Evolutionary conservation across 1,140 invertebrate species (phyloP).

Genomic region (Ceratosolen fusciceps): DNA sequence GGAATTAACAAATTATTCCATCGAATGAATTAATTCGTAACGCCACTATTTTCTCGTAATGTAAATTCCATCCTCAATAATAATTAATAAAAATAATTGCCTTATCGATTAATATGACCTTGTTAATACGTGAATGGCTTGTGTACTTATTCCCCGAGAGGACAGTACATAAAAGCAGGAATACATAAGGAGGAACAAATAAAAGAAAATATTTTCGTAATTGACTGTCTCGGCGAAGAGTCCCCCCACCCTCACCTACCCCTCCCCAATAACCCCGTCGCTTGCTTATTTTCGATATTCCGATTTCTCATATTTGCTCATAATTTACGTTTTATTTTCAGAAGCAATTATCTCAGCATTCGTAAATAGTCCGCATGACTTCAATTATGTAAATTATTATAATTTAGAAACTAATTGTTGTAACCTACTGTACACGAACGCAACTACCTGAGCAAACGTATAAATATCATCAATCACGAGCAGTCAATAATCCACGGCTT

Average conservation of each 20-base stretch:
- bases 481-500: too few species aligned
- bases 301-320: background rate
- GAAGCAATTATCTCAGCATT: background rate
- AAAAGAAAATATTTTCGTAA: conserved; percentile 28
- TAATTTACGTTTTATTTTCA: background rate
- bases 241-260: too few species aligned
- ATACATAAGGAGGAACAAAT: conserved; percentile 3
- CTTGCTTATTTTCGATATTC: too few species aligned
- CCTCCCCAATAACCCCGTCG: too few species aligned
- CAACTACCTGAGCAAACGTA: too few species aligned
- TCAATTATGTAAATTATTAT: background rate
- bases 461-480: too few species aligned
- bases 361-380: background rate
- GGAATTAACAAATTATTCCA: background rate
- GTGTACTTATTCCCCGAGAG: too few species aligned
- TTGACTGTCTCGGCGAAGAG: too few species aligned
- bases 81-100: conserved; percentile 35
- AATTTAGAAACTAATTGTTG: background rate
- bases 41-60: background rate
- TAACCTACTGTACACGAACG: too few species aligned
- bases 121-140: conserved; percentile 45
- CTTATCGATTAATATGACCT: conserved; percentile 28
- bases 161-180: background rate
- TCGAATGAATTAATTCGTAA: background rate
- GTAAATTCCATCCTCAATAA: conserved; percentile 35